Conservation (phyloP, 2,888 invertebrate genomes). For the Watsonalla cultraria region DNA sequence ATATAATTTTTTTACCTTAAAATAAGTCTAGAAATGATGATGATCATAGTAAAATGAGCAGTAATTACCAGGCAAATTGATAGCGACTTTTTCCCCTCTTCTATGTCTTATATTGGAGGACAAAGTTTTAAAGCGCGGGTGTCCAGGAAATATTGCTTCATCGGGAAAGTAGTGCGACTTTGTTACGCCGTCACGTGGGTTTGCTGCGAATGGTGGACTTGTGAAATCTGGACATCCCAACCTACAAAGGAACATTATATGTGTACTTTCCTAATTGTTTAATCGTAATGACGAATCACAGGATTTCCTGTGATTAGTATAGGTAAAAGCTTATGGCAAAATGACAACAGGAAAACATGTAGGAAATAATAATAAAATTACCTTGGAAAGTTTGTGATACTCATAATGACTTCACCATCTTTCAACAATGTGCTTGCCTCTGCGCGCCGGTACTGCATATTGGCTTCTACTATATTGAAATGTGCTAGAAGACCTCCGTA, state of each 20-base stretch:
- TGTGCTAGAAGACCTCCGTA: constrained; percentile 97
- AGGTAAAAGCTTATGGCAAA: background rate
- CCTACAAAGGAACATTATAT: constrained; percentile 58
- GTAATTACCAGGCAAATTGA: constrained; percentile 93
- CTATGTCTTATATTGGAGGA: constrained; percentile 95
- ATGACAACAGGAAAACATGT: background rate
- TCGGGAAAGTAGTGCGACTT: constrained; percentile 95
- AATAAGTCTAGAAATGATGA: too few species aligned
- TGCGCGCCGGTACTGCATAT: constrained; percentile 94
- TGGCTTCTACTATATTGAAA: constrained; percentile 98
- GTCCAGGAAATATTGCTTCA: constrained; percentile 95
- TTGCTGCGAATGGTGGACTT: constrained; percentile 81
- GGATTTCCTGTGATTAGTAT: background rate
- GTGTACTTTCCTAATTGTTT: too few species aligned
- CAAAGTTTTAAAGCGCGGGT: constrained; percentile 96
- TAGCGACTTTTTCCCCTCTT: constrained; percentile 96
- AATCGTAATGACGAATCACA: background rate
- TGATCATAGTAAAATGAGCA: background rate
- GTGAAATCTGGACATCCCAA: constrained; percentile 95
- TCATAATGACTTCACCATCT: constrained; percentile 91
- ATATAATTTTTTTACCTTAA: too few species aligned
- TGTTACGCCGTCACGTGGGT: constrained; percentile 86
- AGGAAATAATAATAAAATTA: constrained; percentile 36
- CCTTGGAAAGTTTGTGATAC: constrained; percentile 96
- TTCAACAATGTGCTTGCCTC: constrained; percentile 88